Percentiles rank a stretch among this genome's conserved stretches.
Conservation (phyloP, 2,888 invertebrate species). For the Clanis bilineata region DNA sequence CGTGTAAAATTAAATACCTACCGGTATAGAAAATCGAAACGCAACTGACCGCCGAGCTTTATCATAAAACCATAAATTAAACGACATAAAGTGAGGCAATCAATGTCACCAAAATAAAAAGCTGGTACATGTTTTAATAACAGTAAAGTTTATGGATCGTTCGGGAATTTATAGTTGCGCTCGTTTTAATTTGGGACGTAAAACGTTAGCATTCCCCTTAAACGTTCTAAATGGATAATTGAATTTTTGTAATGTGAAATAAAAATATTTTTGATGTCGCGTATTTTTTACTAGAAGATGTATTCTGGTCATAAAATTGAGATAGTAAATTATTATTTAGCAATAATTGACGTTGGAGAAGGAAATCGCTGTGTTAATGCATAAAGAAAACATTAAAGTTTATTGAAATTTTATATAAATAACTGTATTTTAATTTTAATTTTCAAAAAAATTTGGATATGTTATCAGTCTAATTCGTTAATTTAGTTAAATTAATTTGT, state of each 20-base stretch:
- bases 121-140: slow-evolving; percentile 31
- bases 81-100: slow-evolving; percentile 18
- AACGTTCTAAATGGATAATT: slow-evolving; percentile 13
- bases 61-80: slow-evolving; percentile 22
- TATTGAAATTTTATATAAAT: neutral
- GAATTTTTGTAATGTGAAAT: neutral
- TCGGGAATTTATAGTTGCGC: slow-evolving; percentile 26
- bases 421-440: no score
- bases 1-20: neutral
- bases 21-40: slow-evolving; percentile 3
- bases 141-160: slow-evolving; percentile 30
- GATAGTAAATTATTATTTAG: no score
- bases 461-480: no score
- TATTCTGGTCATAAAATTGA: no score
- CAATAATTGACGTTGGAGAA: no score
- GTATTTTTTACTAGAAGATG: neutral
- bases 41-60: slow-evolving; percentile 11
- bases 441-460: no score
- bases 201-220: slow-evolving; percentile 18
- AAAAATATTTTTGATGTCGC: neutral
- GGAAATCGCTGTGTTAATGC: no score
- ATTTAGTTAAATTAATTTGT: no score
- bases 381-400: no score
- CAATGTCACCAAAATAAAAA: slow-evolving; percentile 27
- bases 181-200: slow-evolving; percentile 27